Percentiles rank a stretch among this genome's conserved stretches.
phyloP scores from a whole-genome alignment of 1,140 invertebrate species.

The Lepidotrigona ventralis region DNA sequence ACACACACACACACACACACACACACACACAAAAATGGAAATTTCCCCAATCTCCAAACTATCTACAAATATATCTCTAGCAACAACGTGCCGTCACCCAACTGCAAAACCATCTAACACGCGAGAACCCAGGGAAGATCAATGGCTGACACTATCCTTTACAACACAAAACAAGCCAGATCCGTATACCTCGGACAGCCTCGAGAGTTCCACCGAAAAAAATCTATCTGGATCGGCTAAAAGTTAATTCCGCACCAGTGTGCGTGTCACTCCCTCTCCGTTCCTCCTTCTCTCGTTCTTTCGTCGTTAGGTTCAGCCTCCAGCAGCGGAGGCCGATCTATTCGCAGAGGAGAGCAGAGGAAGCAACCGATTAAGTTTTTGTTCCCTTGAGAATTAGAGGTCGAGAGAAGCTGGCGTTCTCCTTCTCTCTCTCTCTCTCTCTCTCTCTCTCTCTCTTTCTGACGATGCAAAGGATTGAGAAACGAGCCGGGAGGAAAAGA shows the following conservation, averaged over 20 bases:
- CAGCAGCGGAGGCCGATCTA: conserved; percentile 20
- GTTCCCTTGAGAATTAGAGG: conserved; percentile 73
- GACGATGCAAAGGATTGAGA: conserved; percentile 28
- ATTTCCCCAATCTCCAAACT: neutral
- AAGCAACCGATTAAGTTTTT: conserved; percentile 79
- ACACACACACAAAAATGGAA: neutral
- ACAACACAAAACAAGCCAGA: conserved; percentile 2
- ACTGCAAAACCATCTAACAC: neutral
- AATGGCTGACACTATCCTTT: conserved; percentile 13
- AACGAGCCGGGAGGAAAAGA: conserved; percentile 26
- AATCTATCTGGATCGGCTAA: conserved; percentile 10
- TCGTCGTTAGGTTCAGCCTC: conserved; percentile 16
- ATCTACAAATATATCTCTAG: too few relatives aligned
- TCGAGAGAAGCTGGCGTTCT: conserved; percentile 48
- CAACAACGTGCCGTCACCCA: neutral
- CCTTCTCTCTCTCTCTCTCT: neutral
- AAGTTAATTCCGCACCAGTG: conserved; percentile 36
- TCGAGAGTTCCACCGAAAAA: neutral
- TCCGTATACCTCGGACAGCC: neutral
- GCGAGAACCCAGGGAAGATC: neutral
- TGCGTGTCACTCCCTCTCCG: conserved; percentile 29
- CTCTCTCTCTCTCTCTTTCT: conserved; percentile 3
- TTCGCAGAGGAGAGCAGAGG: conserved; percentile 64
- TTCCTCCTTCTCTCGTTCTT: neutral
- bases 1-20: too few relatives aligned